Evolutionary conservation across 1,140 invertebrate species (phyloP).

Genomic region (Wasmannia auropunctata): DNA sequence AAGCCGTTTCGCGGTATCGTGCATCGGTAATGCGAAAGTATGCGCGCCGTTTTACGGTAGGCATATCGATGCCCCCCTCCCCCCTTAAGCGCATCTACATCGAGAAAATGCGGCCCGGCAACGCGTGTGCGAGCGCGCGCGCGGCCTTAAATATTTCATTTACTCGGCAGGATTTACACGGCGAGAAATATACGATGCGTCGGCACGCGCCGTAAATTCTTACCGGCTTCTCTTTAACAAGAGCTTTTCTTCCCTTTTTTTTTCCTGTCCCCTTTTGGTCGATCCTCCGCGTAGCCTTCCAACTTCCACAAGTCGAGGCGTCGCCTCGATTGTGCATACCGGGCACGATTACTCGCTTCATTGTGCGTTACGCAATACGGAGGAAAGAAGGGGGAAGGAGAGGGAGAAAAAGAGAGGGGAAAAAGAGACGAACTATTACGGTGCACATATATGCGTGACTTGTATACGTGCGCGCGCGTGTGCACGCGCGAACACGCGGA

Average conservation of each 20-base stretch:
- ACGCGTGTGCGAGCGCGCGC: background rate
- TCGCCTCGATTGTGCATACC: constrained; percentile 67
- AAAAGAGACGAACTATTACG: background rate
- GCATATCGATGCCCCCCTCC: constrained; percentile 23
- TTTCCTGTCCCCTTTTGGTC: background rate
- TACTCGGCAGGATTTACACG: background rate
- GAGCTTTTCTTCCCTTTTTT: constrained; percentile 33
- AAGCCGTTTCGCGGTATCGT: constrained; percentile 21
- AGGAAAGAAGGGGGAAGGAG: background rate
- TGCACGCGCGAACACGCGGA: background rate
- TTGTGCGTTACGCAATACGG: constrained; percentile 36
- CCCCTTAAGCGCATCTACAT: constrained; percentile 6
- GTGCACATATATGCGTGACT: background rate
- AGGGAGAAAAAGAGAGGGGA: background rate
- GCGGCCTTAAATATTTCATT: constrained; percentile 27
- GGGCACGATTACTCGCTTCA: constrained; percentile 44
- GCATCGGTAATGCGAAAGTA: constrained; percentile 15
- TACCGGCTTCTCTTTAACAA: background rate
- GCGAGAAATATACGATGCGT: constrained; percentile 11
- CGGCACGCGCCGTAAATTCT: constrained; percentile 11
- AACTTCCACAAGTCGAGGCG: constrained; percentile 35
- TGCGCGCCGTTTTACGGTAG: constrained; percentile 29
- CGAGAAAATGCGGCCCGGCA: constrained; percentile 2
- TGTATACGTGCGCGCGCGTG: constrained; percentile 8
- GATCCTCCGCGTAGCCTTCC: constrained; percentile 5